Percentiles rank a stretch among this genome's conserved stretches.
Conservation (phyloP, 2,113 vertebrate species). For the Panurus biarmicus region DNA sequence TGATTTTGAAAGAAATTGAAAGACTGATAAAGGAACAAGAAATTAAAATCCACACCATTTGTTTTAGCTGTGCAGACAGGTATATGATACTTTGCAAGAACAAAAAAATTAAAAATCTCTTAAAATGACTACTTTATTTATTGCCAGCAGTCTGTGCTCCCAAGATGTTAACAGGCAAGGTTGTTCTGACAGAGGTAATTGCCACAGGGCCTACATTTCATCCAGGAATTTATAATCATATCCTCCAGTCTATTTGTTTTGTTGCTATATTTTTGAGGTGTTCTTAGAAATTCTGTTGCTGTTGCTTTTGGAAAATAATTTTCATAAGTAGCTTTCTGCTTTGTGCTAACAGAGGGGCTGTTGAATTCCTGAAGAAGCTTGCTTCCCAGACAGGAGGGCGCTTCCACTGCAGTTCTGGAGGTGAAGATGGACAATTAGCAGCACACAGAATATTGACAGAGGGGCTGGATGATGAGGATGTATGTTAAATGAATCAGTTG, state of each 20-base stretch:
- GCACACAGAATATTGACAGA: constrained; percentile 62
- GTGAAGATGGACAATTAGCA: constrained; percentile 36
- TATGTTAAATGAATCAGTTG: neutral
- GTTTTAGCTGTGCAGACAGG: constrained; percentile 71
- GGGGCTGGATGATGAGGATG: constrained; percentile 51
- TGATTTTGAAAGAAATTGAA: constrained; percentile 66
- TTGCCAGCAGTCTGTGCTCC: neutral
- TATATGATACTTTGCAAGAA: neutral
- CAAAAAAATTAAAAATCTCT: neutral
- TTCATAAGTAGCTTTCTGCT: neutral
- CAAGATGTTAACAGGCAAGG: neutral
- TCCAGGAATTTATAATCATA: neutral
- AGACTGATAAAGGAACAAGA: constrained; percentile 42
- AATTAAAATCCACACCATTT: constrained; percentile 73
- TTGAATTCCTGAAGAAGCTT: constrained; percentile 73
- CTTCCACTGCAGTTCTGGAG: constrained; percentile 67
- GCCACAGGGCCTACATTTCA: neutral
- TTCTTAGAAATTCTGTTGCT: neutral
- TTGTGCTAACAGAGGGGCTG: constrained; percentile 62
- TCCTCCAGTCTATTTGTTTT: neutral
- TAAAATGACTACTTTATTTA: neutral
- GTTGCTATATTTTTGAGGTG: neutral
- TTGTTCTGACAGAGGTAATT: neutral
- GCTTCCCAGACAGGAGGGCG: constrained; percentile 73
- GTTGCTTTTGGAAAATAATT: neutral